A percentile compares a stretch with the other conserved stretches of the same genome.
phyloP scores from a whole-genome alignment of 2,113 vertebrate genomes.

The Phylloscopus trochilus region DNA sequence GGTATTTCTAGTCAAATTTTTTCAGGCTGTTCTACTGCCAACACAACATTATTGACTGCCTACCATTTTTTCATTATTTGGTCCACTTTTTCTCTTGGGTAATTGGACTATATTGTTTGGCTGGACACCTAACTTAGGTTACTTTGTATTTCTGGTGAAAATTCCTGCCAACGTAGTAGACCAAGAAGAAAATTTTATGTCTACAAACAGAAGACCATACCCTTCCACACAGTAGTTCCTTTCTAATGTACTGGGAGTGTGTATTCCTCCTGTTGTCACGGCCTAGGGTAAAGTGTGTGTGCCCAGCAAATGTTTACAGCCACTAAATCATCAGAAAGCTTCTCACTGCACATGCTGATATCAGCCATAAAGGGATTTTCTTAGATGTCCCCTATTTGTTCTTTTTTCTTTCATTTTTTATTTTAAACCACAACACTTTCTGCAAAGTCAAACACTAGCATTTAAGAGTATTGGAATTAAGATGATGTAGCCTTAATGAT shows the following conservation, averaged over 20 bases:
- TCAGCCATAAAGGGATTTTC: not conserved
- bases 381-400: not conserved
- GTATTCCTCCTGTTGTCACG: not conserved
- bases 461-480: not conserved
- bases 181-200: not conserved
- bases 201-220: not conserved
- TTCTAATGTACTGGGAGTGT: not conserved
- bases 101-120: not conserved
- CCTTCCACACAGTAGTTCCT: not conserved
- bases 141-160: not conserved
- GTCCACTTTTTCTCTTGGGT: not conserved
- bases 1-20: not conserved
- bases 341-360: rapidly evolving
- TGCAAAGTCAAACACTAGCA: not conserved
- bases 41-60: not conserved
- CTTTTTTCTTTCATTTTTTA: not conserved
- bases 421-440: not conserved
- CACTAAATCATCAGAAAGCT: not conserved
- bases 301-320: not conserved
- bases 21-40: not conserved
- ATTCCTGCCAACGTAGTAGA: not conserved
- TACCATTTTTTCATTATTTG: not conserved
- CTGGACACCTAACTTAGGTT: not conserved
- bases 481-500: not conserved
- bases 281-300: rapidly evolving